Evolutionary conservation across 53 echinoderm and acorn worm genomes (phyloP).

Genomic region (Hippasteria phrygiana): DNA sequence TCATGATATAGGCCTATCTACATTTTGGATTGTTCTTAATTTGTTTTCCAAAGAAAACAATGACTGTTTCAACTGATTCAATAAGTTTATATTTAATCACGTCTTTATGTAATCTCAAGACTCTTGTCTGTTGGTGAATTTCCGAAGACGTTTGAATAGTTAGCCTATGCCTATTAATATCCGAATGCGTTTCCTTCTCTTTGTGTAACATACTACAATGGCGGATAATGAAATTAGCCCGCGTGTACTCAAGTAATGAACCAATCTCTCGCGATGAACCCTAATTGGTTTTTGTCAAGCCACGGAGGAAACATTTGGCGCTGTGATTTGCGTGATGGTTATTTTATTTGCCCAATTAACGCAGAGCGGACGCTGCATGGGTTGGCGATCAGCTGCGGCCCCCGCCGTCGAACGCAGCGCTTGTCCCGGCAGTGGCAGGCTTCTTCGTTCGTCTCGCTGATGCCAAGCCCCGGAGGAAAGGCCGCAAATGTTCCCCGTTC

Average conservation of each 20-base stretch:
- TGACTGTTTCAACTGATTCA: background rate
- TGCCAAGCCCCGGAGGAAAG: constrained; percentile 6
- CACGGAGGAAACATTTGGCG: background rate
- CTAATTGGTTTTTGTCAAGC: background rate
- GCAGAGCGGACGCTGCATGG: background rate
- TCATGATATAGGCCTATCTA: background rate
- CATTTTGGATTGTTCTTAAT: constrained; percentile 19
- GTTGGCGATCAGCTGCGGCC: constrained; percentile 40
- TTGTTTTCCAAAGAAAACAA: background rate
- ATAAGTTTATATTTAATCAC: background rate
- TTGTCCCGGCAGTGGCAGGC: background rate
- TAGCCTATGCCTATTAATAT: background rate
- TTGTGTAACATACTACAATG: background rate
- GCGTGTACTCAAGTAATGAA: background rate
- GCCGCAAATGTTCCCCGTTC: constrained; percentile 5
- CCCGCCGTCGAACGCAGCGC: background rate
- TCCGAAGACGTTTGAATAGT: background rate
- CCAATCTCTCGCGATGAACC: background rate
- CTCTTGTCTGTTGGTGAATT: background rate
- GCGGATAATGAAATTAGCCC: constrained; percentile 11
- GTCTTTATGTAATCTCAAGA: background rate
- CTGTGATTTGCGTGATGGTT: constrained; percentile 26
- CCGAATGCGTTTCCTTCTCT: background rate
- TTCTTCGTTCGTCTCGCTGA: background rate
- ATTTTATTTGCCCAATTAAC: constrained; percentile 37